Evolutionary conservation across 2,888 invertebrate species (phyloP), one percentile per base, ranked within the genome.

Genomic region (Philopedon plagiatum): DNA sequence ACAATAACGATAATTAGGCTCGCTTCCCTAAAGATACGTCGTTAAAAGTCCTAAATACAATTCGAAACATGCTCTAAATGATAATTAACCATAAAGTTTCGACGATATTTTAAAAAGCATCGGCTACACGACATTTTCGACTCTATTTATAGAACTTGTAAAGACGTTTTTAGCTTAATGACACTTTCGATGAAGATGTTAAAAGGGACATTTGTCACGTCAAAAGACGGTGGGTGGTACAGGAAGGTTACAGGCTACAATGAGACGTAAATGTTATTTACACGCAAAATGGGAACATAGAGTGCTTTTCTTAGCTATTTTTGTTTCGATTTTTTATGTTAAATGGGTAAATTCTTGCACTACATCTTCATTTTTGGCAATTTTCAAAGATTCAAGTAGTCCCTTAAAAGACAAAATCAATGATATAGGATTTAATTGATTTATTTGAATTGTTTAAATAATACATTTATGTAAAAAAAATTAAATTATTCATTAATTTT

Each of bases 181-280:
- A 69, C 73, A 37, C 18, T 21, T 51, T 34, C 72, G 72, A 78
- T 79, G 76, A 78, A 79, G 79, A 78, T 71, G 79, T 79, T 79
- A 79, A 79, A 78, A 78, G 77, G 80, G 79, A 81, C 81, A 83
- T 84, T 83, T 81, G 80, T 84, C 84, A 83, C 82, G 84, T 84
- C 84, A 82, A 79, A 78, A 81, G 51, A 75, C 83, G 76, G 81
- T 83, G 83, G 84, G 84, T 83, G 84, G 83, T 78, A 82, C 83
- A 81, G 82, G 81, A 82, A 83, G 80, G 61, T 78, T 67, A 71
- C 79, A 82, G 57, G 60, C 76, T 57, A 67, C 80, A 80, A 81
- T 79, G 78, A 77, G 77, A 76, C 77, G 76, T 71, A 73, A 75
- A 78, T 76, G 78, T 79, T 79, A 79, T 78, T 78, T 78, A 78